phyloP scores from a whole-genome alignment of 1,140 invertebrate species.

The Dufourea novaeangliae region DNA sequence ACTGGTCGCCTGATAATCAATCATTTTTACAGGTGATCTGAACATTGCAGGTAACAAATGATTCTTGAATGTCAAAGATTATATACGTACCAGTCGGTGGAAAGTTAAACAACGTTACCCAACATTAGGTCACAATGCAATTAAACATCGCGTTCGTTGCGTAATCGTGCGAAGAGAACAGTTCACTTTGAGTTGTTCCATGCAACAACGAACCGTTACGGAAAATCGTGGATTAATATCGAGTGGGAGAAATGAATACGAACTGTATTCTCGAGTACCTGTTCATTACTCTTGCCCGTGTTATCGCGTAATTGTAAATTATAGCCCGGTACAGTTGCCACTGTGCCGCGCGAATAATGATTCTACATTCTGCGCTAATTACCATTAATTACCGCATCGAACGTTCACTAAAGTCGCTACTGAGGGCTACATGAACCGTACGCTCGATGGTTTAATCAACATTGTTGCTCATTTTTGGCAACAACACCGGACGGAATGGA shows the following conservation, averaged over 20 bases:
- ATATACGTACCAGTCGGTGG: not conserved
- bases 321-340: not conserved
- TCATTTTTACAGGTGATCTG: not conserved
- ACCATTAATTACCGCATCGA: conserved; percentile 34
- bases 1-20: too few relatives aligned
- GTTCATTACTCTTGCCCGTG: not conserved
- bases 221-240: not conserved
- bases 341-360: conserved; percentile 1
- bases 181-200: not conserved
- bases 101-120: not conserved
- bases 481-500: not conserved
- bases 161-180: conserved; percentile 13
- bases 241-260: not conserved
- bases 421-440: not conserved
- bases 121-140: conserved; percentile 14
- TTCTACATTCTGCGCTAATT: not conserved
- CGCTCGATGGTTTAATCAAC: conserved; percentile 3
- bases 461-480: not conserved
- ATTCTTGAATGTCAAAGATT: not conserved
- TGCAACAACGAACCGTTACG: not conserved
- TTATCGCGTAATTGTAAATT: conserved; percentile 18
- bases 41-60: not conserved
- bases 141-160: conserved; percentile 20
- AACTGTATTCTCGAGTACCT: not conserved
- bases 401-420: not conserved